Conservation (phyloP, 2,113 vertebrate genomes). For the Myotis brandtii region DNA sequence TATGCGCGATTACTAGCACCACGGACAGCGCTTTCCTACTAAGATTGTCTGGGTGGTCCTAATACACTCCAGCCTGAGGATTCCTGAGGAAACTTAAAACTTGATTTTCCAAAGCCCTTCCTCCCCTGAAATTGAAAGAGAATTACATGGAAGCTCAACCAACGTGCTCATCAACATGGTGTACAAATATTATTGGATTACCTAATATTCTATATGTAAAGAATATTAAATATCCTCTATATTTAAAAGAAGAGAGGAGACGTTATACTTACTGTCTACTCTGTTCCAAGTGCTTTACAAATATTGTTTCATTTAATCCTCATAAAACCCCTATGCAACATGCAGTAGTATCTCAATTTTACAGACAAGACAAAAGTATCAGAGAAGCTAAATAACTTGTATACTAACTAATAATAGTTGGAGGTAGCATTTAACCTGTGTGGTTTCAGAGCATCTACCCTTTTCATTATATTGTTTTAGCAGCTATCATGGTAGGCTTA, state of each 20-base stretch:
- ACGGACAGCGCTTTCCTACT: slow-evolving; percentile 80
- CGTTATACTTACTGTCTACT: background rate
- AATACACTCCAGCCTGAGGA: background rate
- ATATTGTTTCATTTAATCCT: slow-evolving; percentile 6
- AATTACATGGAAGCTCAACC: background rate
- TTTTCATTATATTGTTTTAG: background rate
- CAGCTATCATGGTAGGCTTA: slow-evolving; percentile 16
- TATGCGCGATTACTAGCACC: slow-evolving; percentile 75
- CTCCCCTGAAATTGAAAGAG: background rate
- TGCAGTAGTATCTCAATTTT: background rate
- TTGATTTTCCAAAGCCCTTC: background rate
- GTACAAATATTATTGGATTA: slow-evolving; percentile 41
- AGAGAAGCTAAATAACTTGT: background rate
- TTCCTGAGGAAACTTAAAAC: background rate
- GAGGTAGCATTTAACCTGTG: background rate
- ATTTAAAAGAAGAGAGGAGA: slow-evolving; percentile 26
- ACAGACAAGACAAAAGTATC: slow-evolving; percentile 21
- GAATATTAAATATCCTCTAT: slow-evolving; percentile 34
- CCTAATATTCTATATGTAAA: slow-evolving; percentile 30
- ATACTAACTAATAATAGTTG: background rate
- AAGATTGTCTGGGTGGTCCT: slow-evolving; percentile 51
- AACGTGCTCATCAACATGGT: background rate
- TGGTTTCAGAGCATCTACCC: slow-evolving; percentile 35
- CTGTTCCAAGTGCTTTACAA: background rate
- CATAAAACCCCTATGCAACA: background rate